phyloP scores from a whole-genome alignment of 1,140 invertebrate species.

The Cydia strobilella region DNA sequence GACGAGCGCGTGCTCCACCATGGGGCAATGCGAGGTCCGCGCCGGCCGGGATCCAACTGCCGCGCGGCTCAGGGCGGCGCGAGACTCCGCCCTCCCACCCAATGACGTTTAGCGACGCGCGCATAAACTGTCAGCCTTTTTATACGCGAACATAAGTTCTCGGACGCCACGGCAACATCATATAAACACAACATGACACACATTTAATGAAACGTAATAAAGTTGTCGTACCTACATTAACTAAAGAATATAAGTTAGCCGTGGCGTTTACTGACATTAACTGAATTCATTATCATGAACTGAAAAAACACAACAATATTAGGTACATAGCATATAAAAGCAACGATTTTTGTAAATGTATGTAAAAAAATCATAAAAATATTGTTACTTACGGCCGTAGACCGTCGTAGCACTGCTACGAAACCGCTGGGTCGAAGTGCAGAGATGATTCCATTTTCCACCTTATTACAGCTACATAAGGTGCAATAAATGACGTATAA shows the following conservation, averaged over 20 bases:
- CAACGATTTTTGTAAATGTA: background rate
- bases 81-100: constrained; percentile 72
- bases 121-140: constrained; percentile 64
- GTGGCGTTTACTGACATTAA: background rate
- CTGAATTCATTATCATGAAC: background rate
- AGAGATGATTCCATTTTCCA: background rate
- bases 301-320: background rate
- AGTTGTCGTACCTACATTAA: background rate
- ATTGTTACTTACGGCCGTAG: background rate
- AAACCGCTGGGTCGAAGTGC: background rate
- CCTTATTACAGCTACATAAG: background rate
- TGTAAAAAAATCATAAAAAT: background rate
- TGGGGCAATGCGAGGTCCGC: constrained; percentile 69
- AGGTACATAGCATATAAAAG: background rate
- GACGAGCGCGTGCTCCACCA: constrained; percentile 75
- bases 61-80: constrained; percentile 66
- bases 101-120: constrained; percentile 73
- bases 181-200: constrained; percentile 68
- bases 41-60: constrained; percentile 71
- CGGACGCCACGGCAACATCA: constrained; percentile 59
- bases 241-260: background rate
- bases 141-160: constrained; percentile 68
- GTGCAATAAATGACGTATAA: background rate
- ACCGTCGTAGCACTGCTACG: constrained; percentile 27
- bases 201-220: constrained; percentile 36